Evolutionary conservation across 2,113 vertebrate species (phyloP).

Genomic region (Rana temporaria): DNA sequence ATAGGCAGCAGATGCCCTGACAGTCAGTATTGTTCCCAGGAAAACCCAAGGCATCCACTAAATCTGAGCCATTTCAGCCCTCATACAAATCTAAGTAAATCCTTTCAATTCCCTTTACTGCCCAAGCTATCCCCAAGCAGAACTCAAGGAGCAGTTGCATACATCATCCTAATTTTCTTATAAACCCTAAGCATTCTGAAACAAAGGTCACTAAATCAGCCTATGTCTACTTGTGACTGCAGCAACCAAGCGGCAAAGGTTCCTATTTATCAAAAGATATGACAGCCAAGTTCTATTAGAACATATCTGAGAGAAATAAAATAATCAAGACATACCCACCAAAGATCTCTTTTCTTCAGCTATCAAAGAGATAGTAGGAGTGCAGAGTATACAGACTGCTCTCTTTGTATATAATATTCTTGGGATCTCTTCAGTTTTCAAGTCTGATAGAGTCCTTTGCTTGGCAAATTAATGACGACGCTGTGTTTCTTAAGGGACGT

Average conservation of each 20-base stretch:
- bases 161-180: constrained; percentile 65
- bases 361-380: constrained; percentile 79
- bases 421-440: constrained; percentile 99
- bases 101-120: constrained; percentile 57
- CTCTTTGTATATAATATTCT: constrained; percentile 96
- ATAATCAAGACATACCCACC: constrained; percentile 95
- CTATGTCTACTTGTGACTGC: constrained; percentile 79
- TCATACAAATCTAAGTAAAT: constrained; percentile 62
- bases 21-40: constrained; percentile 75
- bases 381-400: constrained; percentile 82
- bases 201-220: constrained; percentile 79
- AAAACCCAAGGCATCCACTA: constrained; percentile 71
- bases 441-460: constrained; percentile 99
- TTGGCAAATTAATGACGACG: constrained; percentile 99
- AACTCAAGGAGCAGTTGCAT: constrained; percentile 55
- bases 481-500: constrained; percentile 99
- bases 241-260: constrained; percentile 84
- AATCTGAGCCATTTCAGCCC: constrained; percentile 67
- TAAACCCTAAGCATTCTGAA: constrained; percentile 73
- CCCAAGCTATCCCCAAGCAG: constrained; percentile 59
- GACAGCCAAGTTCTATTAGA: constrained; percentile 93
- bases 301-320: constrained; percentile 64
- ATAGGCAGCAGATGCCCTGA: constrained; percentile 74
- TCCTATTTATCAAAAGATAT: constrained; percentile 90
- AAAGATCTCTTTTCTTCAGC: constrained; percentile 84